Percentiles rank a stretch among this genome's conserved stretches.
These are phyloP conservation scores for Phrynocephalus guinanensis DNA, from an alignment of 2,797 vertebrate species.

Conservation along the genomic window DNA sequence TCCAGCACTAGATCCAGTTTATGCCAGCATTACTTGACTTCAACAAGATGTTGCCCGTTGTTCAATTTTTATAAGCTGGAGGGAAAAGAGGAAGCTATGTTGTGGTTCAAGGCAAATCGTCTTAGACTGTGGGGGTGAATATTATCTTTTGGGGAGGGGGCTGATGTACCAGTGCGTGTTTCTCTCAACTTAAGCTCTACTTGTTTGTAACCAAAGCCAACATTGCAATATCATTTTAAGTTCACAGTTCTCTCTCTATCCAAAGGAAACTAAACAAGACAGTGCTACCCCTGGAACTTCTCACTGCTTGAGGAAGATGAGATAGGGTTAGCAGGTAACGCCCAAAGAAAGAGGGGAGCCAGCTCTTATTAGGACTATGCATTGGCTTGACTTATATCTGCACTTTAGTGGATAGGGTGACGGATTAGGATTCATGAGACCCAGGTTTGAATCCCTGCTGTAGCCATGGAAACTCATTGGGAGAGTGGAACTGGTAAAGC, in stretches of 20 bases:
- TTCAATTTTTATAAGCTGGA: background rate
- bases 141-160: background rate
- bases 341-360: background rate
- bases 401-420: too few relatives aligned
- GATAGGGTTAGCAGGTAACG: background rate
- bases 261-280: background rate
- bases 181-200: background rate
- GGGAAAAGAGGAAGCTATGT: background rate
- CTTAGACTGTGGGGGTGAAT: background rate
- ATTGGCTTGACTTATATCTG: too few relatives aligned
- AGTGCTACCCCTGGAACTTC: background rate
- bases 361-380: background rate
- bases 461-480: too few relatives aligned
- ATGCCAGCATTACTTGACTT: too few relatives aligned
- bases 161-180: background rate
- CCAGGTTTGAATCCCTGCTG: too few relatives aligned
- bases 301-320: background rate
- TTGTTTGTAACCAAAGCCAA: conserved; percentile 7
- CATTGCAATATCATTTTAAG: background rate
- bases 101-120: background rate
- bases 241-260: background rate
- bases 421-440: too few relatives aligned
- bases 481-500: too few relatives aligned
- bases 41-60: too few relatives aligned
- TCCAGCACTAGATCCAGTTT: too few relatives aligned